Evolutionary conservation across 2,888 invertebrate species (phyloP).

Genomic region (Eupithecia vulgata): DNA sequence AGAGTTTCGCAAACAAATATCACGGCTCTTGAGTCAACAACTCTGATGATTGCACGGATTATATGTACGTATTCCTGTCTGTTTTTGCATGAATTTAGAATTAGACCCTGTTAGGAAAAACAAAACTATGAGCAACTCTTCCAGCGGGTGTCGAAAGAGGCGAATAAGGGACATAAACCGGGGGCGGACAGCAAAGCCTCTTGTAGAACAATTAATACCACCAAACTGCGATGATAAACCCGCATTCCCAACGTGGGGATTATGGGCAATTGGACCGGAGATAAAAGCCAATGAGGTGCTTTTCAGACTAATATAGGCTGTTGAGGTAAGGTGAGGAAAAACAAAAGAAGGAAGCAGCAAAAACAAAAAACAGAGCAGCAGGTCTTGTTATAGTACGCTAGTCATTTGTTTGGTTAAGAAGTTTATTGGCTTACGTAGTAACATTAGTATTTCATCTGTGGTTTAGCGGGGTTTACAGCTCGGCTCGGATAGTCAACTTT

Average conservation of each 20-base stretch:
- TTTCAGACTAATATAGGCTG: no score
- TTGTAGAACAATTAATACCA: no score
- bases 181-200: no score
- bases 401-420: background rate
- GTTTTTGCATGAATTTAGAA: constrained; percentile 7
- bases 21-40: constrained; percentile 68
- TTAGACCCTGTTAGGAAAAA: constrained; percentile 1
- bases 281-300: no score
- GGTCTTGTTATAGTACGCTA: background rate
- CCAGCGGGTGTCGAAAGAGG: no score
- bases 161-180: no score
- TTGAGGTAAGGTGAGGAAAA: constrained; percentile 1
- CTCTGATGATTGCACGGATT: constrained; percentile 60
- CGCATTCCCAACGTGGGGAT: no score
- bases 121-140: no score
- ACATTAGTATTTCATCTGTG: no score
- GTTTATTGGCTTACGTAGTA: no score
- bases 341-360: background rate
- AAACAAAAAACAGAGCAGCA: background rate
- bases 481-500: background rate
- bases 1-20: constrained; percentile 78
- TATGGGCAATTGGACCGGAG: no score
- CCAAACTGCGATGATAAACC: no score
- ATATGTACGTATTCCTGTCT: constrained; percentile 2
- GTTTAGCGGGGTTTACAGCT: background rate